These are phyloP conservation scores for Neogale vison DNA, from an alignment of 2,113 vertebrate genomes.

Conservation along the genomic window DNA sequence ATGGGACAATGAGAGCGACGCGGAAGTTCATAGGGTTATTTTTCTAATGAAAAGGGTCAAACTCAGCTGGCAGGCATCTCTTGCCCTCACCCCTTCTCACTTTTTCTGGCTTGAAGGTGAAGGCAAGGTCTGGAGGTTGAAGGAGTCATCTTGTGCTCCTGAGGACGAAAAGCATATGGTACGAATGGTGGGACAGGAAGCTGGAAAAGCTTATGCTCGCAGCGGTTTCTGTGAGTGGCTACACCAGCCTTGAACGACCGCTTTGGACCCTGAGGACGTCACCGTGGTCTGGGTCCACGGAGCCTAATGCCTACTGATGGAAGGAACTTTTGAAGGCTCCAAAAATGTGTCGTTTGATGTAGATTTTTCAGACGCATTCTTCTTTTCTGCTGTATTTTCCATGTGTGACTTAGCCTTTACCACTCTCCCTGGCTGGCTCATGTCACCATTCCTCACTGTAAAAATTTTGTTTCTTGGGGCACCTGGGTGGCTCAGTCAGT, in stretches of 20 bases:
- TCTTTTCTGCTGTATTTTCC: neutral
- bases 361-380: neutral
- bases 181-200: neutral
- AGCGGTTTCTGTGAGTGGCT: neutral
- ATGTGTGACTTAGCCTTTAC: neutral
- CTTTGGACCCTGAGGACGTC: neutral
- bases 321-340: neutral
- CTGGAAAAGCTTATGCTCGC: rapidly evolving
- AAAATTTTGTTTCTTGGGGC: neutral
- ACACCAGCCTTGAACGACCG: neutral
- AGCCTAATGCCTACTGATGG: neutral
- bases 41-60: neutral
- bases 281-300: neutral
- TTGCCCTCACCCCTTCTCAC: neutral
- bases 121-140: neutral
- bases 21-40: neutral
- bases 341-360: neutral
- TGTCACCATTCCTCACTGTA: neutral
- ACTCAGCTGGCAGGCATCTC: neutral
- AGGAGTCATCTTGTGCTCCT: neutral
- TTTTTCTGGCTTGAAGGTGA: neutral
- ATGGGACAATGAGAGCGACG: neutral
- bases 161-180: neutral
- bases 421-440: neutral
- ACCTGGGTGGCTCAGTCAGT: too few relatives aligned